Evolutionary conservation across 2,888 invertebrate species (phyloP), one percentile per base, ranked within the genome.

Genomic region (Andrena marginata): DNA sequence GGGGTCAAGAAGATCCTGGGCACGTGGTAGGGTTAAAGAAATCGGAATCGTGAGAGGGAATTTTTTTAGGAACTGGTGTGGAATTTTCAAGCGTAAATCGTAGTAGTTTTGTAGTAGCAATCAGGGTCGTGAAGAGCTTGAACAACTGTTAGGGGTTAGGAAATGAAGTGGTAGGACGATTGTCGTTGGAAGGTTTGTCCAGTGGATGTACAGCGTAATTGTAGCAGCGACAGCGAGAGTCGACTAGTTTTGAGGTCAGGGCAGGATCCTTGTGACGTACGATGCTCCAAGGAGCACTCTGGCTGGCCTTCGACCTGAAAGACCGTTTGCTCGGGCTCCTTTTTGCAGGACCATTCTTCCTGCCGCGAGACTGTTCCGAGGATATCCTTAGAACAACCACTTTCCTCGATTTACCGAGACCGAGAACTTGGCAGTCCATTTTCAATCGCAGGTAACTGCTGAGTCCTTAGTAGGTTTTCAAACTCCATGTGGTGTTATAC

Each of bases 161-260:
- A 59, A 42, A 16, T 33, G 3, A 33, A 51, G 29, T 33, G 20
- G n/a, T 10, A 2, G 26, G 54, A 48, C 29, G 13, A 64, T 51
- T 23, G 59, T 49, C 62, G 31, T 33, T 31, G n/a, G 49, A 16
- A 68, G 54, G 72, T 71, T 74, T 68, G 71, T 64, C 82, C 54
- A 42, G 63, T 13, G 56, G 74, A 69, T 42, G 74, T 56, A 65
- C 51, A 63, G 65, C 64, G 56, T 78, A 85, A 89, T 85, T 86
- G 89, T 77, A 77, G 85, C 88, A 78, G 79, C 85, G 88, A 88
- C 89, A 89, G 80, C 85, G 70, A 82, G 63, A 84, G 84, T 77
- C 79, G 63, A 80, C 65, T 86, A 90, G 91, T 93, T 88, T 93
- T 93, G 92, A 93, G 93, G 93, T 93, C 93, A 93, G 90, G 93